Conservation (phyloP, 2,797 vertebrate species). For the Chiroxiphia lanceolata region DNA sequence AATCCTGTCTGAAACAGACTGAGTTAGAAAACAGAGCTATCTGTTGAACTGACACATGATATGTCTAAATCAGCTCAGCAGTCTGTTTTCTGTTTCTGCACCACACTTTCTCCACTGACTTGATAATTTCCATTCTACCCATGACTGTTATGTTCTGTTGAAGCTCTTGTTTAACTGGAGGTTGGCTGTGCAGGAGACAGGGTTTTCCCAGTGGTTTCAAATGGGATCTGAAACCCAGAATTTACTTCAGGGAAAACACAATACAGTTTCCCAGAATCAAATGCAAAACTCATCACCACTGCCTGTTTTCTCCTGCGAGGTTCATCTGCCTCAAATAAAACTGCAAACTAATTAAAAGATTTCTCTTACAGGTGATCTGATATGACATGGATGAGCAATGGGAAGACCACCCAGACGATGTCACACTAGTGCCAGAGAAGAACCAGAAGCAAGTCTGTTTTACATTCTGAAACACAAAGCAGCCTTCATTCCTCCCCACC, state of each 20-base stretch:
- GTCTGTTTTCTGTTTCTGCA: conserved; percentile 49
- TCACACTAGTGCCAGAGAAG: conserved; percentile 10
- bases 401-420: neutral
- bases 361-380: conserved; percentile 25
- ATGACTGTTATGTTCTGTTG: neutral
- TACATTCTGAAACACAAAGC: neutral
- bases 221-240: neutral
- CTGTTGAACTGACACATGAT: conserved; percentile 3
- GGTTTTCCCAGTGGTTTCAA: neutral
- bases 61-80: neutral
- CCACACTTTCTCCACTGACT: neutral
- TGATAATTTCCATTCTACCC: conserved; percentile 4
- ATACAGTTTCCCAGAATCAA: neutral
- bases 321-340: neutral
- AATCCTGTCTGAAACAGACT: neutral
- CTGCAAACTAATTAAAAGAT: neutral
- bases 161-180: conserved; percentile 18
- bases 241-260: neutral
- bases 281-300: neutral
- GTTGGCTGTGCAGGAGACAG: neutral
- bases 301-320: neutral
- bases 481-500: neutral
- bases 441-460: conserved; percentile 36
- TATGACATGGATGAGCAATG: neutral
- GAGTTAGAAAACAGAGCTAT: conserved; percentile 33